Base-by-base conservation (phyloP, 2,888 invertebrate genomes). In the Xanthia togata region DNA sequence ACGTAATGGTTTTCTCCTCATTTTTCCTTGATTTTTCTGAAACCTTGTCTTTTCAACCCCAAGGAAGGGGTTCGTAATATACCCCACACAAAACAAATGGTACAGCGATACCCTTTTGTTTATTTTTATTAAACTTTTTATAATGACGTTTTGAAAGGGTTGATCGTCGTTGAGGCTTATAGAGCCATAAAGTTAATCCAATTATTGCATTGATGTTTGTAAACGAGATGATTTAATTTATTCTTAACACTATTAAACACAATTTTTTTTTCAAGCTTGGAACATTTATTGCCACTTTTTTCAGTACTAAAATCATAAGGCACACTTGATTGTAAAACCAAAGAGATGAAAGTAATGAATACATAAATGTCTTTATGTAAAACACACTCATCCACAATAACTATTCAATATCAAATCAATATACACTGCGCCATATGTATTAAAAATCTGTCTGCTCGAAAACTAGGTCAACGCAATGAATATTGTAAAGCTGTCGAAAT, bases 101-200 rank as follows among this genome's bases (percentile, higher is more conserved):
- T 70, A 76, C 72, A 59, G 20, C 70, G 62, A 82, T 74, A 63
- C 65, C 70, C 72, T 80, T 82, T 83, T 69, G 63, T 83, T 79
- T 75, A 63, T 67, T 72, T 75, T 73, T 69, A 74, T 69, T 44
- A 41, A 64, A 72, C 70, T 55, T 76, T 79, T 70, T 72, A 70
- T 83, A 83, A 83, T 80, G 60, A 79, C 47, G 70, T 55, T 79
- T 59, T 67, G 62, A 69, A 79, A 76, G 79, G 83, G 79, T 82
- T 70, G 60, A 68, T 74, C 55, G 63, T 69, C n/a, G 79, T 50
- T 59, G 53, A 53, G 76, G 44, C 41, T 62, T 62, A 72, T 59
- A 53, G 44, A 64, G 62, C 70, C 62, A 70, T 83, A 50, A 76
- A 83, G 57, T 83, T 73, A 76, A 82, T 72, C 69, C 70, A 76